These are phyloP conservation scores for Phataginus tricuspis DNA, from an alignment of 2,797 vertebrate genomes.

Conservation along the genomic window DNA sequence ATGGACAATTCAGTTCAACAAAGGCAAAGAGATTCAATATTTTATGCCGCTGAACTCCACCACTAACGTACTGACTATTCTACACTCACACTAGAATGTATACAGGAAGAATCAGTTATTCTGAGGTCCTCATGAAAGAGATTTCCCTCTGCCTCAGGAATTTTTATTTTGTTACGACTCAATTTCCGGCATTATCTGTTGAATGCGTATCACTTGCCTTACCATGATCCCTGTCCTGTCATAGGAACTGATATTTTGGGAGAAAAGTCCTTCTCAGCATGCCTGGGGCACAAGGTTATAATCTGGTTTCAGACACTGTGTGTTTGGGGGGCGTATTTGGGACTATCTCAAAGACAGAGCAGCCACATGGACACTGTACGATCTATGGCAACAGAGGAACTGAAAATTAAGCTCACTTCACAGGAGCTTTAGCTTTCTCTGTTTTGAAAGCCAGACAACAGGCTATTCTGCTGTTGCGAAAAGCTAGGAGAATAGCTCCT, in stretches of 20 bases:
- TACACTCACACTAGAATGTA: neutral
- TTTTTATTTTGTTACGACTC: neutral
- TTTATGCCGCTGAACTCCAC: neutral
- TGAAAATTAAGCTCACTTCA: neutral
- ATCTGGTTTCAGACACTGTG: neutral
- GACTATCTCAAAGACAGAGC: neutral
- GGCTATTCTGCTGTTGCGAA: neutral
- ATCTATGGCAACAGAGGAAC: neutral
- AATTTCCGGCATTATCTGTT: neutral
- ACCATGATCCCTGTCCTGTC: neutral
- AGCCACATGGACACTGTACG: neutral
- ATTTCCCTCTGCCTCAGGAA: neutral
- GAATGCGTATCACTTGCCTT: neutral
- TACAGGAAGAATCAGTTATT: neutral
- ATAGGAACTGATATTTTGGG: neutral
- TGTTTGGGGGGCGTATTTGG: neutral
- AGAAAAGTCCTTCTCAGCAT: neutral
- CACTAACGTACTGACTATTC: neutral
- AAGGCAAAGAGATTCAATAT: neutral
- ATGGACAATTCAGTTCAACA: neutral
- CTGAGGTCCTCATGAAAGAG: neutral
- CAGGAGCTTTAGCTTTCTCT: neutral
- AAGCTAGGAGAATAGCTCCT: neutral
- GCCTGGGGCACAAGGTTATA: neutral
- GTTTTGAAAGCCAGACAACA: neutral